Base-by-base conservation (phyloP, 2,797 vertebrate genomes). In the Tachyglossus aculeatus region DNA sequence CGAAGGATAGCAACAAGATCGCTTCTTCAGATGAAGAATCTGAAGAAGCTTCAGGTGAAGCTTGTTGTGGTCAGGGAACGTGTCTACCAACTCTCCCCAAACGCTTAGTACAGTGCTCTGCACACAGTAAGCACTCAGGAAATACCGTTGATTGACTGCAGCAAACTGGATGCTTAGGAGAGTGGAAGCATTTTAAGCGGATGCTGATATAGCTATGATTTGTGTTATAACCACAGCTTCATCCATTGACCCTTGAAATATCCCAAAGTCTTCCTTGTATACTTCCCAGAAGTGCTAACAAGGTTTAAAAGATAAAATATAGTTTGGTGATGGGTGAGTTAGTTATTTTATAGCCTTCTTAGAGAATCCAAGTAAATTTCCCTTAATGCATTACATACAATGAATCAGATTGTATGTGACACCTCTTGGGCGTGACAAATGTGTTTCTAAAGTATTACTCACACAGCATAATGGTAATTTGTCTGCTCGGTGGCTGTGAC, bases 391-490 rank as follows among this genome's bases (percentile, higher is more conserved):
- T 86, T 85, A 78, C 71, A n/a, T 19, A 1, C 58, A 41, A 54
- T 76, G 83, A 83, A 87, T 89, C 83, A 82, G 72, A 87, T 85
- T 79, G 59, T 71, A 54, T 53, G 74, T 68, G 82, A 87, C 78
- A 83, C 37, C 27, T 83, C 71, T 84, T 56, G 45, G 31, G 38
- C 24, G 56, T 90, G 89, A 90, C 84, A 82, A 88, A 88, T 89
- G 75, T 64, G 55, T 85, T 89, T 88, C 65, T 82, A 64, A 85
- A 86, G 67, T 78, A 71, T 89, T 75, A 83, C 64, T 84, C 80
- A 59, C 71, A 64, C 21, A 74, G 53, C 53, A 44, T 81, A 76
- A 78, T 75, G 79, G 62, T 78, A 84, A 89, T 90, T 84, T 85
- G 70, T 87, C 85, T 85, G 81, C 78, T 77, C 14, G 3, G 37